Conservation (phyloP, 1,140 invertebrate genomes). For the Tribolium castaneum region DNA sequence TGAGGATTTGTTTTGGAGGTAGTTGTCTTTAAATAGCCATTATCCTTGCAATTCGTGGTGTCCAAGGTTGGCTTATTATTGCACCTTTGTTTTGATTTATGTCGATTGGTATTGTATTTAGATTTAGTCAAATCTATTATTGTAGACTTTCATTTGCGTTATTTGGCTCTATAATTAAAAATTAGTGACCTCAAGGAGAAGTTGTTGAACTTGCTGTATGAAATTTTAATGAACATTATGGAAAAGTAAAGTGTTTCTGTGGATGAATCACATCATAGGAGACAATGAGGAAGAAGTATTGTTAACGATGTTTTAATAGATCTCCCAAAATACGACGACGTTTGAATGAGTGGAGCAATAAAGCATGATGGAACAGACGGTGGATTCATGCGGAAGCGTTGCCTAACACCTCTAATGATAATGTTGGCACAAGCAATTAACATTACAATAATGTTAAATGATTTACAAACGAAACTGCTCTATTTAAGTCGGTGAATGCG, state of each 20-base stretch:
- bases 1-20: neutral
- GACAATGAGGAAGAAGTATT: neutral
- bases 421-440: slow-evolving; percentile 16
- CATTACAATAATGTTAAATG: slow-evolving; percentile 27
- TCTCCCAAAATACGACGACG: neutral
- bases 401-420: slow-evolving; percentile 13
- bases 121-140: neutral
- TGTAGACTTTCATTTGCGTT: neutral
- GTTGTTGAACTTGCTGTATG: slow-evolving; percentile 11
- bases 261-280: neutral
- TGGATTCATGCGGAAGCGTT: slow-evolving; percentile 12
- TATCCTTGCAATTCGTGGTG: too few relatives aligned
- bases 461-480: slow-evolving; percentile 32
- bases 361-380: neutral
- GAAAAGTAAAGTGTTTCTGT: neutral
- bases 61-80: slow-evolving; percentile 5
- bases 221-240: neutral
- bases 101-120: neutral
- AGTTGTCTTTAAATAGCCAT: neutral
- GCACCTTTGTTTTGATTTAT: slow-evolving; percentile 2
- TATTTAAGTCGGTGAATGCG: neutral
- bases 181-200: neutral
- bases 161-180: neutral
- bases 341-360: neutral
- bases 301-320: slow-evolving; percentile 12